Conservation (phyloP, 1,140 invertebrate genomes). For the Heliconius congener region DNA sequence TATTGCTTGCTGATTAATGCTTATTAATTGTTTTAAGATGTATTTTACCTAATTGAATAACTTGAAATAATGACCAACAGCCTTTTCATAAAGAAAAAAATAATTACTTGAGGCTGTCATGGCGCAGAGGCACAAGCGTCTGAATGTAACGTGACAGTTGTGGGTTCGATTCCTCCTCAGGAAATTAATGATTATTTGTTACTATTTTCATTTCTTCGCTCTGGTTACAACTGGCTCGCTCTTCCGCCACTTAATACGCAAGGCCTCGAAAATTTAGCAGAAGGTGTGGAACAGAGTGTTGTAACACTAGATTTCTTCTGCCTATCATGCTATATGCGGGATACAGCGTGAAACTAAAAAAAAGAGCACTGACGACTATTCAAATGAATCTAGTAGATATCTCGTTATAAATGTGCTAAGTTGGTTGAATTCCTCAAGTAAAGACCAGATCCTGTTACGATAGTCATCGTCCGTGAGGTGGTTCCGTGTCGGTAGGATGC, state of each 20-base stretch:
- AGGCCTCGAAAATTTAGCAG: no score
- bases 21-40: neutral
- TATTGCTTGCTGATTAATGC: neutral
- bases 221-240: no score
- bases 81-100: neutral
- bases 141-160: no score
- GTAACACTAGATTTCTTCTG: no score
- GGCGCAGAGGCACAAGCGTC: no score
- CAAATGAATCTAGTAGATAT: neutral
- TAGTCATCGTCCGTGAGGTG: constrained; percentile 42
- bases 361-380: neutral
- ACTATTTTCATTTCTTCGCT: no score
- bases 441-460: constrained; percentile 35
- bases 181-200: no score
- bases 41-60: neutral
- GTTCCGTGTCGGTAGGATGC: constrained; percentile 48
- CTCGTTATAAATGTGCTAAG: constrained; percentile 11
- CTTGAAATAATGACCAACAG: neutral
- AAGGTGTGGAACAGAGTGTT: no score
- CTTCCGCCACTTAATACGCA: no score
- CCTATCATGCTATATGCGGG: no score
- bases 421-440: constrained; percentile 22
- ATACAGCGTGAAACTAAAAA: neutral
- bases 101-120: no score
- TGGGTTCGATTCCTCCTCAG: no score